These are phyloP conservation scores for Gallinago solitaria DNA, from an alignment of 2,797 vertebrate species.

Conservation along the genomic window DNA sequence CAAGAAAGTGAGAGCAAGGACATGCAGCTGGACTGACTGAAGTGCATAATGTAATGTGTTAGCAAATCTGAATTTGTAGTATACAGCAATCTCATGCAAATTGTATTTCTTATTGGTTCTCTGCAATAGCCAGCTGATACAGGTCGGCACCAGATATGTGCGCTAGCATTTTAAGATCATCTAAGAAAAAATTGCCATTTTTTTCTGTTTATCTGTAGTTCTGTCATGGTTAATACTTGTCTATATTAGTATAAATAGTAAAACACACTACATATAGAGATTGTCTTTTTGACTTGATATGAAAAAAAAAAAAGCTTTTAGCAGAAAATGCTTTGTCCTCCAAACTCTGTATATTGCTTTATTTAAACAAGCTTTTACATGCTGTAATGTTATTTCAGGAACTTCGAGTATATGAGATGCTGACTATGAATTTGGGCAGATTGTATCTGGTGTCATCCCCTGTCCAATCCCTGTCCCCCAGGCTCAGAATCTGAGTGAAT, in stretches of 20 bases:
- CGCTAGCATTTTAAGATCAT: background rate
- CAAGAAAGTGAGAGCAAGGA: background rate
- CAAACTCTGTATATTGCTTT: background rate
- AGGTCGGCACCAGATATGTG: background rate
- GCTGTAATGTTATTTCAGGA: background rate
- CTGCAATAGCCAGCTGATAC: background rate
- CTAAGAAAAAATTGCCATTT: background rate
- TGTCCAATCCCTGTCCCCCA: fast-evolving
- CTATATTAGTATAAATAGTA: background rate
- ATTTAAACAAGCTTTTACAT: background rate
- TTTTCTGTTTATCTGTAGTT: background rate
- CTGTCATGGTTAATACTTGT: background rate
- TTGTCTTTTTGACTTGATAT: background rate
- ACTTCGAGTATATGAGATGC: background rate
- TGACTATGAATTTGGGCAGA: background rate
- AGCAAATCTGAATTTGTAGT: background rate
- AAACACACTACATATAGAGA: background rate
- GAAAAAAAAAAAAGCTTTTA: background rate
- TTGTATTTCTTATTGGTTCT: background rate
- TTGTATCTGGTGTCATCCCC: background rate
- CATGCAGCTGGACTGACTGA: background rate
- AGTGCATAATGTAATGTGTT: fast-evolving
- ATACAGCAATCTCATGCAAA: fast-evolving
- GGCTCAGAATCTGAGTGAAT: background rate
- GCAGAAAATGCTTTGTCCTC: background rate